Evolutionary conservation across 2,113 vertebrate genomes (phyloP).

Genomic region (Chrysochloris asiatica): DNA sequence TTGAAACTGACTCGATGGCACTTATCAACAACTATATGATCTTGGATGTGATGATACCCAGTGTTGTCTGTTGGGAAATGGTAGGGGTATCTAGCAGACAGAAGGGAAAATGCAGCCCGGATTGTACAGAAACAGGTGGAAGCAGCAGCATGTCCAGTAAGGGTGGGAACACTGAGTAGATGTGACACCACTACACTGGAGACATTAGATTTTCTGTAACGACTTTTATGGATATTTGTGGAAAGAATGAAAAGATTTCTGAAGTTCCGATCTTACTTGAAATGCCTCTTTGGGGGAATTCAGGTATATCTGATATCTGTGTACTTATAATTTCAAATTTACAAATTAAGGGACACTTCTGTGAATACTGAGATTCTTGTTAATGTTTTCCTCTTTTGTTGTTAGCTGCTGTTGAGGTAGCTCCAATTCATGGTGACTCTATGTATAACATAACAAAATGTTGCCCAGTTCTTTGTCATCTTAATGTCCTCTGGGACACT

Average conservation of each 20-base stretch:
- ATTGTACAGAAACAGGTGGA: background rate
- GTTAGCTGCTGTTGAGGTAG: background rate
- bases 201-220: background rate
- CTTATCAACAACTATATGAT: background rate
- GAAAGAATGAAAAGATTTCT: background rate
- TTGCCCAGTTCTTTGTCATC: background rate
- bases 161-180: fast-evolving
- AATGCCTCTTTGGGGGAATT: background rate
- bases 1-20: no score
- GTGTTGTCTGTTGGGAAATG: background rate
- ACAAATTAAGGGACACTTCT: background rate
- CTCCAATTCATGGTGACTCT: background rate
- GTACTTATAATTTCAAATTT: background rate
- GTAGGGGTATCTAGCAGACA: background rate
- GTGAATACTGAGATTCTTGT: background rate
- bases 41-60: background rate
- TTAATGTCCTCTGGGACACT: background rate
- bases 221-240: background rate
- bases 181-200: background rate
- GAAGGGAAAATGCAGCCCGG: background rate
- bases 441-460: background rate
- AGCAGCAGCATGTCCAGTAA: background rate
- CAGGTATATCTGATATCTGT: background rate
- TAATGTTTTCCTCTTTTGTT: background rate
- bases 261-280: background rate